These are phyloP conservation scores for Menidia beryllina DNA, from an alignment of 2,113 vertebrate species.

Conservation along the genomic window DNA sequence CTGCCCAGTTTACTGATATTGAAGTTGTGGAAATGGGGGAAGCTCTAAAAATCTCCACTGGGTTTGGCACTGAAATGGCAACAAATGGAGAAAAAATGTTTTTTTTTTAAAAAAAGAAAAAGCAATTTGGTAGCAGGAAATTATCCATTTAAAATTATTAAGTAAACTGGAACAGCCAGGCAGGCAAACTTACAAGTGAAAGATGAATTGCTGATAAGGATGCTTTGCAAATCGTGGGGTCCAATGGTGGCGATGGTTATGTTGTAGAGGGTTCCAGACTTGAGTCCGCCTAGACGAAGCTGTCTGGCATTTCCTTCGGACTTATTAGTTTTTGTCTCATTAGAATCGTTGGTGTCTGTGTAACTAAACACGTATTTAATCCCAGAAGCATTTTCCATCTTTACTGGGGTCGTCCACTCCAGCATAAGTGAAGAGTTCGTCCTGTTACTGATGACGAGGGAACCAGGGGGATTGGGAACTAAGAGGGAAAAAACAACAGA, in stretches of 20 bases:
- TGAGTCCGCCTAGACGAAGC: slow-evolving; percentile 17
- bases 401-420: slow-evolving; percentile 34
- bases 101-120: no score
- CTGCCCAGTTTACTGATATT: slow-evolving; percentile 49
- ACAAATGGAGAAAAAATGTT: background rate
- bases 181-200: slow-evolving; percentile 61
- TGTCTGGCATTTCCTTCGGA: background rate
- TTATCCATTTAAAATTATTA: no score
- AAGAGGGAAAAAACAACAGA: slow-evolving; percentile 3
- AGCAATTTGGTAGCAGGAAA: background rate
- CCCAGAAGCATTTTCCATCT: slow-evolving; percentile 20
- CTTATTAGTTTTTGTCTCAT: accelerated
- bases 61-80: slow-evolving; percentile 56
- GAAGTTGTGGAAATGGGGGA: slow-evolving; percentile 28
- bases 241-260: slow-evolving; percentile 54
- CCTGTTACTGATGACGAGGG: background rate
- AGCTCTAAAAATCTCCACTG: slow-evolving; percentile 50
- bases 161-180: background rate
- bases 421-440: slow-evolving; percentile 51
- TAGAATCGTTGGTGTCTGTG: accelerated
- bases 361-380: slow-evolving; percentile 57
- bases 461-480: slow-evolving; percentile 64
- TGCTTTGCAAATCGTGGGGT: slow-evolving; percentile 37
- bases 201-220: accelerated
- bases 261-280: slow-evolving; percentile 55